phyloP scores from a whole-genome alignment of 2,797 vertebrate genomes.

The Lycodopsis pacificus region DNA sequence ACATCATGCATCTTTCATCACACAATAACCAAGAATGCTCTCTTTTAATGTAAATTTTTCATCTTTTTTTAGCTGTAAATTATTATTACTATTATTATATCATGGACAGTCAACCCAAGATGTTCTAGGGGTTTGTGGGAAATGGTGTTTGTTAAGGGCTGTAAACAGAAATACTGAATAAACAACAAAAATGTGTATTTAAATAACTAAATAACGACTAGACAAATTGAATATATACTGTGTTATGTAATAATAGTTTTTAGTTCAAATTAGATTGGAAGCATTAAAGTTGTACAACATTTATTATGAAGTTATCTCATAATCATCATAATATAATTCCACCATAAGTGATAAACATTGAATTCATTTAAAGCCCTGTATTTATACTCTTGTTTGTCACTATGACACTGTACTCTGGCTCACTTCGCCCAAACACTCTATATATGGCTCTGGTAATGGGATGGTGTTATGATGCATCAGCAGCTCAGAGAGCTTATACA shows the following conservation, averaged over 20 bases:
- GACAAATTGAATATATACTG: background rate
- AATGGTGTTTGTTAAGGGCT: too few relatives aligned
- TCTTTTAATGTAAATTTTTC: too few relatives aligned
- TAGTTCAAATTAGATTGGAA: background rate
- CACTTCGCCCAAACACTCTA: background rate
- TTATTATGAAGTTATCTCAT: background rate
- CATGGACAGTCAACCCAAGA: too few relatives aligned
- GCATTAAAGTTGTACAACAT: background rate
- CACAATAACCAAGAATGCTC: background rate
- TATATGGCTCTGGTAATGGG: background rate
- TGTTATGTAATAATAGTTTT: background rate
- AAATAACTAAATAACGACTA: background rate
- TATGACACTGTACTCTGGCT: background rate
- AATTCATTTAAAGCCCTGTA: background rate
- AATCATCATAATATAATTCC: background rate
- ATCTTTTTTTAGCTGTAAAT: too few relatives aligned
- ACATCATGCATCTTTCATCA: background rate
- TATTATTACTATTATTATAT: background rate
- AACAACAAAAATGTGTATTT: background rate
- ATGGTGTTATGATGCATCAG: conserved; percentile 3
- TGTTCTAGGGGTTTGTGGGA: too few relatives aligned
- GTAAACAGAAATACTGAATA: background rate
- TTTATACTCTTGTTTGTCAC: background rate
- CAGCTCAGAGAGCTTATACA: conserved; percentile 11
- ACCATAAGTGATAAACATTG: background rate